Evolutionary conservation across 1,140 invertebrate genomes (phyloP), one percentile per base, ranked within the genome.

Genomic region (Papilio helenus): DNA sequence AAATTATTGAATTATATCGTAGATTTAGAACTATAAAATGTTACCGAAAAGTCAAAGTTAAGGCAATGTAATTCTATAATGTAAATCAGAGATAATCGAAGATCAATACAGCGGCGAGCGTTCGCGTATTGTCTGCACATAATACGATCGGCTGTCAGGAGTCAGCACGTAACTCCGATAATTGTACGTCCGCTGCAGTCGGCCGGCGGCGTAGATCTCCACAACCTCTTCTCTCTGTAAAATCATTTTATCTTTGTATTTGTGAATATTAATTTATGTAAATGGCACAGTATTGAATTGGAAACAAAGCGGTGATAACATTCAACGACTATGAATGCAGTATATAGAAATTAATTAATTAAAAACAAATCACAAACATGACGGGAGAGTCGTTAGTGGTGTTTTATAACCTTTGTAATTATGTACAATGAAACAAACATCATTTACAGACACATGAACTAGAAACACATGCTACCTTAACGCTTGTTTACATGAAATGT

Each of bases 151-250:
- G 26, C 61, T 65, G 26, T 61, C 58, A 61, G 23, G 61, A 26
- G 7, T 26, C 26, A 65, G 61, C 12, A 7, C 26, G 18, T 7
- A 55, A 18, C 51, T 55, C 23, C 12, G 61, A 65, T 65, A 65
- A 65, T 65, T 65, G 61, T 65, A 26, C 61, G 61, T 65, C 61
- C 3, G 61, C 23, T 65, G 61, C 61, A 65, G 61, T 29, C 12
- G 23, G 58, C 58, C 26, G 58, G 26, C 20, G 23, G 61, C 61
- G 12, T 3, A 2, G 61, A 10, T 65, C 61, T 65, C 23, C 23
- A 65, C 23, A 29, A 29, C 12, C 61, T 65, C 61, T 65, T 14
- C 23, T 26, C 1, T 65, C 26, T 26, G 23, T 7, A 12, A 65
- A 26, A 29, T 65, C 61, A 26, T 23, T 61, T 61, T 29, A 65